Percentiles rank a stretch among this genome's conserved stretches.
phyloP scores from a whole-genome alignment of 2,888 invertebrate genomes.

The Phaonia tiefii region DNA sequence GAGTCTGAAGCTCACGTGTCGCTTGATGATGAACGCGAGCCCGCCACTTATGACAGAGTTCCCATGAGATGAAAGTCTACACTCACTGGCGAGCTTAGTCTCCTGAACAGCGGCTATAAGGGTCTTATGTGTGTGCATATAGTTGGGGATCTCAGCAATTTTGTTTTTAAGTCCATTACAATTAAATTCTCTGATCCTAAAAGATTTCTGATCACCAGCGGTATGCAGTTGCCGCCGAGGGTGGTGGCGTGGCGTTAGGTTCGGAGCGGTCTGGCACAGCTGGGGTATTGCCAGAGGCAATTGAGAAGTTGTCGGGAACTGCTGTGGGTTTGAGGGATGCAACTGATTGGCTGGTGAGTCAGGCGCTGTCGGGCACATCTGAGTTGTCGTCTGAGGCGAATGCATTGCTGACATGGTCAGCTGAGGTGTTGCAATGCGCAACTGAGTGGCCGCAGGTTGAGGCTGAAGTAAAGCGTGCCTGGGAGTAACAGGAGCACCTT shows the following conservation, averaged over 20 bases:
- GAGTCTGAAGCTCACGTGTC: neutral
- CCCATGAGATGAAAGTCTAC: neutral
- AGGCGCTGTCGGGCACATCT: neutral
- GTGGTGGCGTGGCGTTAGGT: too few relatives aligned
- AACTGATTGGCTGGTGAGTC: neutral
- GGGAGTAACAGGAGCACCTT: neutral
- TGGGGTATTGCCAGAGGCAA: neutral
- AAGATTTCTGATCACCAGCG: neutral
- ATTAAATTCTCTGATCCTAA: neutral
- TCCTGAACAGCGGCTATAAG: neutral
- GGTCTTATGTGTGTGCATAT: conserved; percentile 6
- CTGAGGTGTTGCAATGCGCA: neutral
- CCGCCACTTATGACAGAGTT: neutral
- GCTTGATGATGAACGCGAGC: neutral
- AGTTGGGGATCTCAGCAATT: neutral
- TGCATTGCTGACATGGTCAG: too few relatives aligned
- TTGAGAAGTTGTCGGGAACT: neutral
- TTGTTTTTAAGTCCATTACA: conserved; percentile 9
- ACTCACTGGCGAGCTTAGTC: conserved; percentile 6
- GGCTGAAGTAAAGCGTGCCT: neutral
- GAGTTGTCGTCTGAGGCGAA: neutral
- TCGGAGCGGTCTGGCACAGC: neutral
- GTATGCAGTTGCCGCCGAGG: neutral
- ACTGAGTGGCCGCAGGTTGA: neutral
- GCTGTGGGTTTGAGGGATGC: neutral